Base-by-base conservation (phyloP, 2,797 vertebrate species). In the Thunnus albacares region DNA sequence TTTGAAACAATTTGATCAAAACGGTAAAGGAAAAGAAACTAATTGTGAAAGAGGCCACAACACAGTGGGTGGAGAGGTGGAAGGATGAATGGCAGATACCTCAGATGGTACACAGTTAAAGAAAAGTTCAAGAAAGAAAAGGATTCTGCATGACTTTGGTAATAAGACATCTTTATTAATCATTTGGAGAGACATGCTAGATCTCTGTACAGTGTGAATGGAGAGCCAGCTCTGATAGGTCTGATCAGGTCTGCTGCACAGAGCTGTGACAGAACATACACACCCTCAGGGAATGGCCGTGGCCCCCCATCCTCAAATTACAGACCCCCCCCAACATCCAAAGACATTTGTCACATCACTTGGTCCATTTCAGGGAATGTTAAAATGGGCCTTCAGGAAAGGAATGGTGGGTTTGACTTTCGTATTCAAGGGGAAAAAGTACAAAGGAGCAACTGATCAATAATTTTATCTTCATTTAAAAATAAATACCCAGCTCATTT, bases 111-210 rank as follows among this genome's bases (percentile, higher is more conserved):
- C 51, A 64, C 15, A 3, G n/a, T 26, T 4, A 7, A 38, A 57
- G 13, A n/a, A 18, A 75, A 41, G 20, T 22, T n/a, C 0, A 79
- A 58, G 38, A 28, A 77, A 82, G 52, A 66, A 56, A 45, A 8
- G 33, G 24, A 22, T 12, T 17, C 5, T 0, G 43, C 49, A 15
- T 5, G 26, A 51, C 35, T 87, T 92, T 93, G 94, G 91, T 95
- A 95, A 92, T 94, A 95, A 95, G 94, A 95, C 93, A 94, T 94
- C 93, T 95, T 96, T 95, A 95, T 95, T 95, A 92, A 92, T 94
- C 87, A 80, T 95, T 94, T 93, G 89, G 86, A 95, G 94, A 94
- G 92, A 95, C 96, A 95, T 96, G 95, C 95, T 94, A 84, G 87
- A 94, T 93, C 93, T 95, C 93, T 94, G 92, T 95, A 95, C 93